A percentile compares a stretch with the other conserved stretches of the same genome.
Conservation (phyloP, 2,888 invertebrate species). For the Ernsta delagoae region DNA sequence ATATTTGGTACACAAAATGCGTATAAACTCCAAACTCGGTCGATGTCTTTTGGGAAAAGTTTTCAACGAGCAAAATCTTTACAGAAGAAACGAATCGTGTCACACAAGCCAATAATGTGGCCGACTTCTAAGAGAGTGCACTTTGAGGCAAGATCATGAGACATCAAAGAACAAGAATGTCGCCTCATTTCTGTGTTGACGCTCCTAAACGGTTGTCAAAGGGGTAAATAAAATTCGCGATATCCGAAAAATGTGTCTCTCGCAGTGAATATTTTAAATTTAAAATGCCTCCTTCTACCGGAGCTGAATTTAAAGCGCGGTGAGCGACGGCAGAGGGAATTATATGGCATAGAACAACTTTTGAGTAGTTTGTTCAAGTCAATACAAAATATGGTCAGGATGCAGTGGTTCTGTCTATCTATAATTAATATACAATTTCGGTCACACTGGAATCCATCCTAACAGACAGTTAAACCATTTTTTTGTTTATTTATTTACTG, state of each 20-base stretch:
- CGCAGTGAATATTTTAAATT: constrained; percentile 32
- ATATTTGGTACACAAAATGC: too few species aligned
- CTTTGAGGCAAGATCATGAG: constrained; percentile 1
- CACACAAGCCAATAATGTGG: too few species aligned
- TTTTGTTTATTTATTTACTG: too few species aligned
- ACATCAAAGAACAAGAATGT: constrained; percentile 28
- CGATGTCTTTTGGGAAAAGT: too few species aligned
- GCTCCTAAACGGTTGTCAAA: constrained; percentile 31
- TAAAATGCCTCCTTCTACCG: constrained; percentile 18
- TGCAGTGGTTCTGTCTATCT: too few species aligned
- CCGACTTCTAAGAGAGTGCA: neutral
- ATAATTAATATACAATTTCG: too few species aligned
- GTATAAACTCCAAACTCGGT: too few species aligned
- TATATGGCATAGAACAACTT: neutral
- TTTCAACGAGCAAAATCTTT: too few species aligned
- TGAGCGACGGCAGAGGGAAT: constrained; percentile 23
- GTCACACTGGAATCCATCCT: too few species aligned
- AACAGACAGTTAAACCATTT: too few species aligned
- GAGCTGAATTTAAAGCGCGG: constrained; percentile 22
- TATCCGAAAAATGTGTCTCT: constrained; percentile 30
- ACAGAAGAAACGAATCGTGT: too few species aligned
- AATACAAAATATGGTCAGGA: neutral
- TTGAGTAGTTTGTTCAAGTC: neutral
- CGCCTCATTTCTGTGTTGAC: constrained; percentile 6
- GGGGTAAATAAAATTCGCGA: constrained; percentile 27